These are phyloP conservation scores for Dicycla oo DNA, from an alignment of 2,888 invertebrate species.

Conservation along the genomic window DNA sequence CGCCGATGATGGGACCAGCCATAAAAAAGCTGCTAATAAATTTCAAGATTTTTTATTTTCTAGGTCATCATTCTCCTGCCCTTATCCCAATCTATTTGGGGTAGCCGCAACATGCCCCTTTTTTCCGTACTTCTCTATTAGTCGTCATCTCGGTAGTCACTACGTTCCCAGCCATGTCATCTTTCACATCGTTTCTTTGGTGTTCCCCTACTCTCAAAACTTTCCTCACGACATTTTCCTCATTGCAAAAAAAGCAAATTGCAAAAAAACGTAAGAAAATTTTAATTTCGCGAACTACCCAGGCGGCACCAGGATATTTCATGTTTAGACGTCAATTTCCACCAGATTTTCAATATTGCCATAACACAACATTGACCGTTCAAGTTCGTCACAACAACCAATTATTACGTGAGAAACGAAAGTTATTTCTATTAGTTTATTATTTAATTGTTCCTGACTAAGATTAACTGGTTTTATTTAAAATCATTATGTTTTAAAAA, in stretches of 20 bases:
- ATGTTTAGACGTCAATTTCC: slow-evolving; percentile 30
- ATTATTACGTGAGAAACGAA: slow-evolving; percentile 48
- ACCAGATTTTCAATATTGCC: slow-evolving; percentile 15
- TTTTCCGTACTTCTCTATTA: too few relatives aligned
- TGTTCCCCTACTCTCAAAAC: too few relatives aligned
- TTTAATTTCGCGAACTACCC: too few relatives aligned
- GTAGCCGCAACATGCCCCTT: too few relatives aligned
- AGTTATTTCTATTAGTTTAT: slow-evolving; percentile 55
- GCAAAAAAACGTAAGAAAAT: too few relatives aligned
- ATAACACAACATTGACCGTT: slow-evolving; percentile 45
- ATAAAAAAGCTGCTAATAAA: slow-evolving; percentile 10
- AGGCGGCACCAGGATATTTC: slow-evolving; percentile 34
- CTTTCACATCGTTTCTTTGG: too few relatives aligned
- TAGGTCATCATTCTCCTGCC: too few relatives aligned
- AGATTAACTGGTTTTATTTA: slow-evolving; percentile 70
- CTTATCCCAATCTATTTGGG: too few relatives aligned
- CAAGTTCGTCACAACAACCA: slow-evolving; percentile 42
- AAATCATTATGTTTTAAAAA: slow-evolving; percentile 66
- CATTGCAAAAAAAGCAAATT: too few relatives aligned
- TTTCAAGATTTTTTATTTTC: slow-evolving; percentile 4
- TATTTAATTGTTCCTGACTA: slow-evolving; percentile 55
- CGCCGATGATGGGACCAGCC: background rate
- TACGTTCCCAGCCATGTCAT: too few relatives aligned
- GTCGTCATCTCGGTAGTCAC: too few relatives aligned
- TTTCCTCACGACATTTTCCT: too few relatives aligned